phyloP scores from a whole-genome alignment of 2,113 vertebrate genomes.

The Sinocyclocheilus rhinocerous region DNA sequence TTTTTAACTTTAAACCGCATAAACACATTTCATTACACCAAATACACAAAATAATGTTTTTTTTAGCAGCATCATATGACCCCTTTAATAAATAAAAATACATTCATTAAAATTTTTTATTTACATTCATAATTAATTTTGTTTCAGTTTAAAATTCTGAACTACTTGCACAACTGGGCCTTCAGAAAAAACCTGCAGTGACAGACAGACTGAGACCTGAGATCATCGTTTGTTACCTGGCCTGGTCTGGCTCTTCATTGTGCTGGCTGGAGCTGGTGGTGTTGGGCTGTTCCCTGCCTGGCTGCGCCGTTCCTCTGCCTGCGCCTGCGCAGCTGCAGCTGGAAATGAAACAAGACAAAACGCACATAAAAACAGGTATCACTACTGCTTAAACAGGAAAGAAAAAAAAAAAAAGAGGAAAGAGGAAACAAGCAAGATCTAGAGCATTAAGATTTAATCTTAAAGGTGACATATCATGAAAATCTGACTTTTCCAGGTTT shows the following conservation, averaged over 20 bases:
- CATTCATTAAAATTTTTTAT: too few species aligned
- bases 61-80: too few species aligned
- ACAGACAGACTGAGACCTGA: neutral
- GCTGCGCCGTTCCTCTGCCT: slow-evolving; percentile 88
- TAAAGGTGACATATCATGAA: too few species aligned
- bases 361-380: neutral
- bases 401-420: neutral
- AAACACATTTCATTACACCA: too few species aligned
- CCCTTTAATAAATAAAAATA: too few species aligned
- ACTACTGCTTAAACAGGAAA: neutral
- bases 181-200: neutral
- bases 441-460: neutral
- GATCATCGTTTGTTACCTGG: slow-evolving; percentile 79
- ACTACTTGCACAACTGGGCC: neutral
- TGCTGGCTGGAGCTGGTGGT: slow-evolving; percentile 58
- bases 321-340: slow-evolving; percentile 90
- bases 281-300: slow-evolving; percentile 74
- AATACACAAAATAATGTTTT: too few species aligned
- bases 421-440: slow-evolving; percentile 6
- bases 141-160: neutral
- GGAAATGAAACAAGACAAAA: slow-evolving; percentile 30
- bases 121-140: neutral
- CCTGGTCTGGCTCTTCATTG: slow-evolving; percentile 74
- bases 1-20: too few species aligned
- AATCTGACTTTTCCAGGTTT: too few species aligned